phyloP scores from a whole-genome alignment of 2,797 vertebrate species.

The Tokudaia muenninki region DNA sequence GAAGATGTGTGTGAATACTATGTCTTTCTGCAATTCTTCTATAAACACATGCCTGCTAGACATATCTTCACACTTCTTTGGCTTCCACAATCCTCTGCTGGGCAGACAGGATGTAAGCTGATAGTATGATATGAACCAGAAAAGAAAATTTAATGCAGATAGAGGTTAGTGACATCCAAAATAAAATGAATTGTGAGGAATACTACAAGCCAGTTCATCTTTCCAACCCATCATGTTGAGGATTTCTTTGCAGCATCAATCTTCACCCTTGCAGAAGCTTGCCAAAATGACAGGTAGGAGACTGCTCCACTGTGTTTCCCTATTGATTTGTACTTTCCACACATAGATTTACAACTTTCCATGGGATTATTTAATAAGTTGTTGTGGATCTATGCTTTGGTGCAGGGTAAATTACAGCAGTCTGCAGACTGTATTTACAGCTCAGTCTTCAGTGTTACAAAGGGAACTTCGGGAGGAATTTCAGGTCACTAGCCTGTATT shows the following conservation, averaged over 20 bases:
- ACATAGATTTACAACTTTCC: conserved; percentile 68
- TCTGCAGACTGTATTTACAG: conserved; percentile 49
- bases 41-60: not conserved
- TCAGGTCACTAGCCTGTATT: conserved; percentile 41
- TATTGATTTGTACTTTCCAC: conserved; percentile 70
- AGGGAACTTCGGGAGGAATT: conserved; percentile 72
- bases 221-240: conserved; percentile 5
- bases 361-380: conserved; percentile 68
- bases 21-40: conserved; percentile 24
- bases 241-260: conserved; percentile 58
- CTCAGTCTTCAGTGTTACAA: conserved; percentile 33
- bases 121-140: conserved; percentile 41
- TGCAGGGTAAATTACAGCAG: conserved; percentile 57
- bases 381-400: conserved; percentile 68
- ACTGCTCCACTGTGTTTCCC: conserved; percentile 63
- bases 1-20: not conserved
- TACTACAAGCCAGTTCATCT: conserved; percentile 36
- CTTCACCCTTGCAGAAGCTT: conserved; percentile 55
- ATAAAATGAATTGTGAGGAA: conserved; percentile 46
- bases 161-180: conserved; percentile 32
- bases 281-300: conserved; percentile 51
- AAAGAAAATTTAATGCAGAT: not conserved
- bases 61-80: conserved; percentile 32
- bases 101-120: not conserved
- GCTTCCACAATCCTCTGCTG: conserved; percentile 20